Base-by-base conservation (phyloP, 2,113 vertebrate species). In the Marmota monax region DNA sequence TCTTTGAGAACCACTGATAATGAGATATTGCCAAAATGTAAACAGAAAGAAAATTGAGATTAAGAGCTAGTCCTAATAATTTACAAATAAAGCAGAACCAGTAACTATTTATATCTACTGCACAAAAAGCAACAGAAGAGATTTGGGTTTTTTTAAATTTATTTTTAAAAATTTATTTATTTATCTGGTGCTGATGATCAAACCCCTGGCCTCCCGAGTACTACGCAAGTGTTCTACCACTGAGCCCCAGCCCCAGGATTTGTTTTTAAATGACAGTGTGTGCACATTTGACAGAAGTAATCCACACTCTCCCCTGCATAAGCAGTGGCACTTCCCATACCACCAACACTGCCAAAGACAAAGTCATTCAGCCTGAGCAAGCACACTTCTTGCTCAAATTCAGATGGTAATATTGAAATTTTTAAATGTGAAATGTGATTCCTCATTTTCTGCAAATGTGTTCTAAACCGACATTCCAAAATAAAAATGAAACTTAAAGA, bases 381-480 rank as follows among this genome's bases (percentile, higher is more conserved):
- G 51, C 67, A 82, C n/a, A 70, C 42, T 12, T 42, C 9, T 72
- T 92, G 80, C 37, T 95, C 25, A 84, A 51, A 90, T 82, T 95
- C 13, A 69, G 70, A 74, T 51, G 3, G 20, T 22, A 51, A 34
- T 4, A 39, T n/a, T 90, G 39, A 58, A 58, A 83, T 56, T 45
- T 78, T 56, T 56, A n/a, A 20, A 25, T 0, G 22, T 93, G 73
- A 82, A 95, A 45, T 45, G 45, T 45, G 45, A 45, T 45, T 45
- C 45, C 45, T 45, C 45, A 45, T 45, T 45, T 45, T 45, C 45
- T 45, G 45, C 45, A 45, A 45, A 45, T 7, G 1, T 1, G 45
- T 45, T 45, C 45, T 45, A 45, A 45, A 45, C 45, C 45, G 79
- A 85, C 4, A 78, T 42, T 53, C 22, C 39, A 73, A 85, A 83